phyloP scores from a whole-genome alignment of 1,140 invertebrate genomes.

The Oncopeltus fasciatus region DNA sequence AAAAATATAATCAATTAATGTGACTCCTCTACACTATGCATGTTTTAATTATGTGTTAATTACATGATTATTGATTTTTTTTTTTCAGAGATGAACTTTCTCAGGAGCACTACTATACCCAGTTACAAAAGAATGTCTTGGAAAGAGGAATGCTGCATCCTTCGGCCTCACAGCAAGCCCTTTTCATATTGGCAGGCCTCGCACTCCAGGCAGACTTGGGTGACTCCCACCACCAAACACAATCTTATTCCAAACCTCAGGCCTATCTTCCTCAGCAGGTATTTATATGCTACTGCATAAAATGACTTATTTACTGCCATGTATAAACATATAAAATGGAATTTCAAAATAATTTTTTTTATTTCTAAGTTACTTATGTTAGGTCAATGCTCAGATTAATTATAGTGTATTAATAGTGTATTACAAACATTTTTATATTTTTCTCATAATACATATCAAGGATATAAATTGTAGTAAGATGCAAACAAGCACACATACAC shows the following conservation, averaged over 20 bases:
- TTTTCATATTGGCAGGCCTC: slow-evolving; percentile 67
- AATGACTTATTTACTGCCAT: too few species aligned
- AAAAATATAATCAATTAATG: too few species aligned
- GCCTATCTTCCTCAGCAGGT: slow-evolving; percentile 51
- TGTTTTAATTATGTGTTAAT: not conserved
- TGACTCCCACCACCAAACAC: slow-evolving; percentile 49
- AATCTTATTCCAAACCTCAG: slow-evolving; percentile 64
- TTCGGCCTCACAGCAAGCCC: slow-evolving; percentile 48
- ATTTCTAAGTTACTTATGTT: too few species aligned
- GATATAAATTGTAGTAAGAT: too few species aligned
- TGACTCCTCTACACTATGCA: not conserved
- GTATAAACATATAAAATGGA: too few species aligned
- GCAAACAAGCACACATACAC: too few species aligned
- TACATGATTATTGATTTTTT: slow-evolving; percentile 9
- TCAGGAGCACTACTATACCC: slow-evolving; percentile 82
- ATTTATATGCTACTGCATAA: too few species aligned
- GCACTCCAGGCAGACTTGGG: slow-evolving; percentile 84
- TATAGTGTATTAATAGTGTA: too few species aligned
- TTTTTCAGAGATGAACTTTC: slow-evolving; percentile 67
- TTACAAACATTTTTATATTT: too few species aligned
- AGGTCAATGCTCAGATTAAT: too few species aligned
- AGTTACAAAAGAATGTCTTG: slow-evolving; percentile 77
- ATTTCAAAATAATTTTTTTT: too few species aligned
- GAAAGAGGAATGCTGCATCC: slow-evolving; percentile 47
- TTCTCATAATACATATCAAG: too few species aligned